Evolutionary conservation across 1,140 invertebrate species (phyloP).

Genomic region (Drosophila pandora): DNA sequence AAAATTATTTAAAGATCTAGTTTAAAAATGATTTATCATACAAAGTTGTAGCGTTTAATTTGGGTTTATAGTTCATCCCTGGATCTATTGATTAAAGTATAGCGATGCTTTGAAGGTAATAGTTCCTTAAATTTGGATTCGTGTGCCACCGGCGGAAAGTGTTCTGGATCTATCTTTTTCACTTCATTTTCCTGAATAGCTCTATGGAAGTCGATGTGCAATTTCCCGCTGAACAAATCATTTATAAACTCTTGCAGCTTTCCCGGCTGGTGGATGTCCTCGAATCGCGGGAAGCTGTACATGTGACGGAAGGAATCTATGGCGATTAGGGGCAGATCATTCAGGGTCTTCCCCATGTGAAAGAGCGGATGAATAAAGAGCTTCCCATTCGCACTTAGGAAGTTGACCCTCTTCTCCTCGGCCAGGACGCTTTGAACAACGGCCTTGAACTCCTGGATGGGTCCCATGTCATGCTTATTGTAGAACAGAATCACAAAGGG

Average conservation of each 20-base stretch:
- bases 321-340: constrained; percentile 49
- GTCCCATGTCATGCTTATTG: constrained; percentile 12
- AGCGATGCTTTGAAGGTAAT: constrained; percentile 49
- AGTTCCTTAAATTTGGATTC: constrained; percentile 60
- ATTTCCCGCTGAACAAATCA: constrained; percentile 16
- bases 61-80: constrained; percentile 53
- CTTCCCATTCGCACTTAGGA: constrained; percentile 35
- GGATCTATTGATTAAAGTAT: constrained; percentile 29
- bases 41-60: not conserved
- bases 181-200: not conserved
- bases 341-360: constrained; percentile 39
- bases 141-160: not conserved
- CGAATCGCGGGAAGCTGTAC: constrained; percentile 40
- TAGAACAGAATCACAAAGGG: constrained; percentile 56
- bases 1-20: too few relatives aligned
- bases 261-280: constrained; percentile 47
- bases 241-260: constrained; percentile 39
- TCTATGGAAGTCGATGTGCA: constrained; percentile 22
- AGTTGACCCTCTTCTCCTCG: constrained; percentile 27
- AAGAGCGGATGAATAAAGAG: constrained; percentile 29
- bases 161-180: not conserved
- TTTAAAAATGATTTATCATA: not conserved
- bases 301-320: constrained; percentile 60
- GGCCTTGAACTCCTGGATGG: constrained; percentile 29
- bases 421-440: constrained; percentile 7